Conservation (phyloP, 2,797 vertebrate genomes). For the Phylloscopus collybita region DNA sequence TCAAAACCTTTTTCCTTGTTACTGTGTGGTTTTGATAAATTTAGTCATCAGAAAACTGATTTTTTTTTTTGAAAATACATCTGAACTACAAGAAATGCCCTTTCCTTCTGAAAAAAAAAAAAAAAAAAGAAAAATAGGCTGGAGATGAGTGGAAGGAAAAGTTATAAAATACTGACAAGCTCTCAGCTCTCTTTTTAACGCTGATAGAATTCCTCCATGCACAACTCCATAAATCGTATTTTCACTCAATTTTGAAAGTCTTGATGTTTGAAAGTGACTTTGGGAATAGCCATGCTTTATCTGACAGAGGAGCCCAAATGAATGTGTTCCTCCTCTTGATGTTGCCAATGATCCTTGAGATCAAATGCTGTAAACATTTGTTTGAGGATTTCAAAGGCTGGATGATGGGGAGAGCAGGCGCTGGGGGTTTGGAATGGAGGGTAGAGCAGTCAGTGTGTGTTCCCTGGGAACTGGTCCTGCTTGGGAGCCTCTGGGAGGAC, state of each 20-base stretch:
- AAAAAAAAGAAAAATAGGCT: neutral
- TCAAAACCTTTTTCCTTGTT: neutral
- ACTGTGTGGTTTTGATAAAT: neutral
- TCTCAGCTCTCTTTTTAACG: neutral
- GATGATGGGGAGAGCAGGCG: neutral
- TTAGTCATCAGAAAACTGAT: neutral
- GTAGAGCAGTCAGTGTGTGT: accelerated
- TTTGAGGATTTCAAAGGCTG: neutral
- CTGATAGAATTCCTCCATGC: neutral
- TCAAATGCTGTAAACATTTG: neutral
- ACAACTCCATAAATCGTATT: neutral
- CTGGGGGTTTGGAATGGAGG: neutral
- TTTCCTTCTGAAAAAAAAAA: neutral
- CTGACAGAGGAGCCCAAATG: accelerated
- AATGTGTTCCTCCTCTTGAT: neutral
- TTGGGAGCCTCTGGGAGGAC: accelerated
- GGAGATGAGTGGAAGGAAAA: neutral
- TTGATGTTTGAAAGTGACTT: neutral
- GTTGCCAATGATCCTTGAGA: neutral
- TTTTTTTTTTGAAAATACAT: neutral
- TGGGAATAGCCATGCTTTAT: neutral
- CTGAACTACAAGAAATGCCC: neutral
- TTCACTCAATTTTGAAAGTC: neutral
- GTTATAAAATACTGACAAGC: neutral
- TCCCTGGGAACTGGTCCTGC: neutral